Base-by-base conservation (phyloP, 2,888 invertebrate species). In the Ctena decussata region DNA sequence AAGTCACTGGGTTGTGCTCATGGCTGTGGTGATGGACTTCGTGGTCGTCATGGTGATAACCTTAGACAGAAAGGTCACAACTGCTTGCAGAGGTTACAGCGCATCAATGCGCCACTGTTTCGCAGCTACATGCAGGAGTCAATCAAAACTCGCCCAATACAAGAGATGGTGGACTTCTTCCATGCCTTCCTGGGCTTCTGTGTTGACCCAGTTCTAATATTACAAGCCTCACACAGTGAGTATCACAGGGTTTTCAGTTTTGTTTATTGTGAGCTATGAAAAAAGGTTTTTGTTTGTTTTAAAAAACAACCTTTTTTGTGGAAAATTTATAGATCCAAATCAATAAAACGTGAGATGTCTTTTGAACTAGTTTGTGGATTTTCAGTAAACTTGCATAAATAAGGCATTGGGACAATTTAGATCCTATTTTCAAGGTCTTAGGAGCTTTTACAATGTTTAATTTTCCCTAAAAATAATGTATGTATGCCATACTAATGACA, bases 131-230 rank as follows among this genome's bases (percentile, higher is more conserved):
- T 98, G 46, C 97, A 89, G 82, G 97, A 97, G 88, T 97, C 98
- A 96, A 97, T 99, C 0, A 94, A 94, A 32, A 97, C 94, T 89
- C 97, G 97, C 1, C 97, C 98, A 0, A 96, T 99, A 41, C 96
- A 97, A 27, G 98, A 98, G 87, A 97, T 99, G 12, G 96, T 99
- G 79, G 99, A 99, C 94, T 98, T 99, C 94, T 97, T 99, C 86
- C 99, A 99, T 95, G 97, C 99, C 0, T 98, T 99, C 92, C 97
- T 99, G 75, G 99, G 99, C 8, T 99, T 98, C 96, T 99, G 99
- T 96, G 97, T 98, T 49, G 99, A 99, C 96, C 98, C 98, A 18
- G 86, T 89, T 0, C 77, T 90, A 32, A 81, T 92, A 30, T 80
- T 92, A 35, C 93, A 93, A 77, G 93, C 93, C 39, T 91, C 91